These are phyloP conservation scores for Peromyscus nudipes DNA, from an alignment of 2,797 vertebrate species.

Conservation along the genomic window DNA sequence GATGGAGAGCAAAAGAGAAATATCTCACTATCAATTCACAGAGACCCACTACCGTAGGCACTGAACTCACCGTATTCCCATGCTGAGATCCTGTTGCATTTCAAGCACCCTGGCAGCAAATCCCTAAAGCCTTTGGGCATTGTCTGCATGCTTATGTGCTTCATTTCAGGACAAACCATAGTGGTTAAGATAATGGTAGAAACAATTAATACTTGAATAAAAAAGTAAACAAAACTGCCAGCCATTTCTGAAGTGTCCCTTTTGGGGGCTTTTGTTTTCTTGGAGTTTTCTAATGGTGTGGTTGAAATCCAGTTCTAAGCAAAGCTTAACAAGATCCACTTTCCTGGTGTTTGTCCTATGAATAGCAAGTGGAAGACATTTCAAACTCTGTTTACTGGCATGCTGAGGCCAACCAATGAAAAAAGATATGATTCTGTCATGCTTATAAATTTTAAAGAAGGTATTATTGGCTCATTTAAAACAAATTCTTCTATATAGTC, in stretches of 20 bases:
- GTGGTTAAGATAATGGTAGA: background rate
- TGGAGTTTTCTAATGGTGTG: constrained; percentile 43
- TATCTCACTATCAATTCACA: background rate
- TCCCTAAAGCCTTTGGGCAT: constrained; percentile 1
- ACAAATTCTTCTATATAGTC: constrained; percentile 89
- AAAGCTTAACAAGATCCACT: constrained; percentile 79
- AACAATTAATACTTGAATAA: constrained; percentile 39
- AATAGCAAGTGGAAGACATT: constrained; percentile 82
- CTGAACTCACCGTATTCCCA: background rate
- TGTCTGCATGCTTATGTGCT: background rate
- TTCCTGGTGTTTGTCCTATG: constrained; percentile 80
- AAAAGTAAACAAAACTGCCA: constrained; percentile 42
- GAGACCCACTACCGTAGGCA: background rate
- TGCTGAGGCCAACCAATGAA: constrained; percentile 59
- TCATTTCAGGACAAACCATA: background rate
- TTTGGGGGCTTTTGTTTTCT: constrained; percentile 67
- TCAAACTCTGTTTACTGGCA: constrained; percentile 82
- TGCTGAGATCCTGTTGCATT: background rate
- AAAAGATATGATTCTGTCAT: constrained; percentile 81
- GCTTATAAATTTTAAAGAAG: constrained; percentile 91
- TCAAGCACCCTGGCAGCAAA: background rate
- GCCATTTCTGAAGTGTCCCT: background rate
- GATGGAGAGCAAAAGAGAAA: constrained; percentile 56
- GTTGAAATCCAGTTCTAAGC: constrained; percentile 80
- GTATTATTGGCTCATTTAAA: constrained; percentile 90